Percentiles rank a stretch among this genome's conserved stretches.
Evolutionary conservation across 1,140 invertebrate species (phyloP).

Genomic region (Notospermus geniculatus): DNA sequence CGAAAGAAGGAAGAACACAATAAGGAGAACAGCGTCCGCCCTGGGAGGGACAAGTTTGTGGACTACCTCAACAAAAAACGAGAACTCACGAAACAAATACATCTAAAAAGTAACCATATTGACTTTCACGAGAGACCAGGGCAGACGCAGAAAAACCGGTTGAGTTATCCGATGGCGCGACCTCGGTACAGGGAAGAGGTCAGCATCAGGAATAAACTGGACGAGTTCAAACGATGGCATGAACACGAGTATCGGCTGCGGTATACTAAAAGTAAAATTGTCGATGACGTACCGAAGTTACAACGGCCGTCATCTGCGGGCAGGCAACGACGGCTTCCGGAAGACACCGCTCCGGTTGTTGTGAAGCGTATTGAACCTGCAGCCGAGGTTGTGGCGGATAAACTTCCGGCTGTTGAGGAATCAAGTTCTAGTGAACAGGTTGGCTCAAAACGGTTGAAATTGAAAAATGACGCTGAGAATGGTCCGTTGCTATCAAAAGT

Average conservation of each 20-base stretch:
- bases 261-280: not conserved
- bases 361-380: not conserved
- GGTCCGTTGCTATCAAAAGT: slow-evolving; percentile 2
- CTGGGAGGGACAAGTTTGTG: not conserved
- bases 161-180: slow-evolving; percentile 11
- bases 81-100: slow-evolving; percentile 18
- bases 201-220: slow-evolving; percentile 39
- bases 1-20: too few relatives aligned
- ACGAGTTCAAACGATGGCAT: slow-evolving; percentile 37
- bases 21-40: too few relatives aligned
- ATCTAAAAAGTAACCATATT: slow-evolving; percentile 34
- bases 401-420: slow-evolving; percentile 27
- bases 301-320: not conserved
- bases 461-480: slow-evolving; percentile 6
- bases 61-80: not conserved
- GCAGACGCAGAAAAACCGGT: slow-evolving; percentile 15
- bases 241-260: slow-evolving; percentile 29
- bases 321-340: not conserved
- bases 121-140: slow-evolving; percentile 29
- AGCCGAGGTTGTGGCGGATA: slow-evolving; percentile 17
- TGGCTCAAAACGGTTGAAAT: slow-evolving; percentile 19
- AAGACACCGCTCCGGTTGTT: not conserved
- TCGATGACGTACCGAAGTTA: not conserved
- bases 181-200: slow-evolving; percentile 27
- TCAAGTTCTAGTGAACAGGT: slow-evolving; percentile 25